Conservation (phyloP, 2,797 vertebrate genomes). For the Phoeniculus purpureus region DNA sequence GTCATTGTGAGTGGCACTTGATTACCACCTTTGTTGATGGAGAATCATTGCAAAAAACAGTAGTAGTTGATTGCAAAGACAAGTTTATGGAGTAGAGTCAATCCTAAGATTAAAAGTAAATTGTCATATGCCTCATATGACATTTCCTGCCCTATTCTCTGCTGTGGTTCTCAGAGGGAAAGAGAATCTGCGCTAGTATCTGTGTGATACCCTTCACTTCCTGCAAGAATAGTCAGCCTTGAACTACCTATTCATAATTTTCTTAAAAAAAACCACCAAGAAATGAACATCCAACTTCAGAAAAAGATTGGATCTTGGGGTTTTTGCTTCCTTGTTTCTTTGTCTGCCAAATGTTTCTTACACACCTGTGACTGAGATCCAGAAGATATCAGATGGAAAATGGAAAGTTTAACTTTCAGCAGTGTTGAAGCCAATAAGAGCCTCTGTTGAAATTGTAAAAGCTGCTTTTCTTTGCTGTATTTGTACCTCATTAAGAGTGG, state of each 20-base stretch:
- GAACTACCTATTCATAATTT: neutral
- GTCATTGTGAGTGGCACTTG: neutral
- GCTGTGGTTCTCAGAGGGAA: neutral
- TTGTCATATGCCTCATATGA: accelerated
- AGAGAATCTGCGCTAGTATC: neutral
- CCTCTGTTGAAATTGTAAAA: neutral
- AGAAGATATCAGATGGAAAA: neutral
- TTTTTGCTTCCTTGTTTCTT: neutral
- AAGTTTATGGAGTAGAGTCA: neutral
- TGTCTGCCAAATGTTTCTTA: neutral
- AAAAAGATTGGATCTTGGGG: neutral
- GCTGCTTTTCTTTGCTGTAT: neutral
- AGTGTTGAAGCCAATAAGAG: neutral
- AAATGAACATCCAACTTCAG: neutral
- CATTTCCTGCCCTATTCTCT: neutral
- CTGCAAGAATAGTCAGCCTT: neutral
- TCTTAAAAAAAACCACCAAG: neutral
- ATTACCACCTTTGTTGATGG: neutral
- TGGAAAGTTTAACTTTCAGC: slow-evolving; percentile 4
- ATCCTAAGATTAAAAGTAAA: neutral
- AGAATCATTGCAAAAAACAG: neutral
- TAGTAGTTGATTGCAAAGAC: neutral
- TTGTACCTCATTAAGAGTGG: neutral
- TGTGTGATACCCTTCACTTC: neutral
- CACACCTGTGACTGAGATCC: neutral